Base-by-base conservation (phyloP, 2,888 invertebrate species). In the Dryobota labecula region DNA sequence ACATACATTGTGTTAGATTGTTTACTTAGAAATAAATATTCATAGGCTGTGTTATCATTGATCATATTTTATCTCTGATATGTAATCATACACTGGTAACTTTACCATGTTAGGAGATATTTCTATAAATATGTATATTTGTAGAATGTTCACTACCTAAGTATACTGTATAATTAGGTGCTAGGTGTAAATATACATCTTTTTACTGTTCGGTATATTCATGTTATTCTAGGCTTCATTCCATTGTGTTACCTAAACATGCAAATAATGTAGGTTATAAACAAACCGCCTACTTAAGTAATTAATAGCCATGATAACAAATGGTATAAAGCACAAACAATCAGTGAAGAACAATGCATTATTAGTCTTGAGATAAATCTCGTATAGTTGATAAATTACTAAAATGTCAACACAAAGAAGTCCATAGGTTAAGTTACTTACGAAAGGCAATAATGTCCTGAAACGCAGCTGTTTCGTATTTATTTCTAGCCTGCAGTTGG, bases 381-480 rank as follows among this genome's bases (percentile, higher is more conserved):
- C 33, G 56, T 76, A 20, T 73, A 79, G 80, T 83, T 77, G 60
- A 73, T 80, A 72, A 63, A 82, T 68, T 69, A 58, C 38, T 70
- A 65, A 62, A 82, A 82, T 86, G 86, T 88, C 87, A 90, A 88
- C 87, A 89, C 87, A 89, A 89, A 88, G 85, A 82, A 68, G 61
- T 77, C 65, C 64, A 83, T 85, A 92, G 93, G 94, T 94, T 94
- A 94, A 86, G 90, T 90, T 90, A 96, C 98, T 97, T 97, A 98
- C 98, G 98, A 93, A 98, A 97, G 84, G 97, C 94, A 86, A 98
- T 97, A 78, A 98, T 96, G 89, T 98, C 98, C 86, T 97, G 97
- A 92, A 98, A 98, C 87, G 97, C 97, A 75, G 96, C 94, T 33
- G 97, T 97, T 95, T 98, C 98, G 77, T 96, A 96, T 92, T 97